Evolutionary conservation across 1,140 invertebrate genomes (phyloP), one percentile per base, ranked within the genome.

Genomic region (Matsumurasca onukii): DNA sequence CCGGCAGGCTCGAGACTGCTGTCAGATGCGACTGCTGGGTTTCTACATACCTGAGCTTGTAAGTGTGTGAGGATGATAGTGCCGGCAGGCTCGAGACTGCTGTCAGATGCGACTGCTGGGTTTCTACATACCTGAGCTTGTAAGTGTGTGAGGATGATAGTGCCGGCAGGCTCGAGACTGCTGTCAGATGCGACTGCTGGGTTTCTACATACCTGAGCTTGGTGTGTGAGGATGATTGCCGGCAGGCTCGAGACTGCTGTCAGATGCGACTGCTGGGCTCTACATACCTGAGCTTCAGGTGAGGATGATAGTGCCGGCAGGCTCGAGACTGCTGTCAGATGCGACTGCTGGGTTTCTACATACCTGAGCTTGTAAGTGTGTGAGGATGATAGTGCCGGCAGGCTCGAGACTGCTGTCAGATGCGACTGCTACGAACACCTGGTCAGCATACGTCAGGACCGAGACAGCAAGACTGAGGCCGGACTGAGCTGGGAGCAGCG

Each of bases 381-480:
- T 62, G 0, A 75, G 62, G 1, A 75, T 63, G 15, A 71, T 39
- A 13, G 34, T 66, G 13, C 71, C 75, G 25, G 72, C 72, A 57
- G 71, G 67, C 64, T 73, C 76, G 25, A 84, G 76, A 2, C 77
- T 77, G 45, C 76, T 75, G 67, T 85, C 82, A 3, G 81, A 76
- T n/a, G 81, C 77, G 5, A 84, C 81, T 3, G 82, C 77, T 62
- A 86, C 74, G 69, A 81, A 80, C 12, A 85, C 75, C 69, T 82
- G 78, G 67, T 84, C 81, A 31, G 79, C 81, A 70, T 86, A 86
- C 22, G 82, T 84, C 64, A 85, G 77, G 24, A 84, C 80, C 17
- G 84, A 83, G 5, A 86, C 76, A 9, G 82, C 79, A 22, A 85
- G 73, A 2, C 82, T 79, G 5, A 84, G 76, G 0, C 78, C 74